phyloP scores from a whole-genome alignment of 53 echinoderm and acorn worm species.

The Paelopatides confundens region DNA sequence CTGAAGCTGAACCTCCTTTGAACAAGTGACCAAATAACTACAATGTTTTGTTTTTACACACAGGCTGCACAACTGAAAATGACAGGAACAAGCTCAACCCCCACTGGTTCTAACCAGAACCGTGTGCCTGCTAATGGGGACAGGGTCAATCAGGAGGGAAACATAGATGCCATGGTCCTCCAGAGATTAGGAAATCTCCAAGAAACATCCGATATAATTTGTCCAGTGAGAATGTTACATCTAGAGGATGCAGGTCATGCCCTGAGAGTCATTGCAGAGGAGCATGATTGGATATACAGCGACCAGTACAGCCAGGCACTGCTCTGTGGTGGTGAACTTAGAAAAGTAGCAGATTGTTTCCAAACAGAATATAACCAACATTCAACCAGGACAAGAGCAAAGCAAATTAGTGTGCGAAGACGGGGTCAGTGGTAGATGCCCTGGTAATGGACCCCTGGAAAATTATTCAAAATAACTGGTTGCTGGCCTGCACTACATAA shows the following conservation, averaged over 20 bases:
- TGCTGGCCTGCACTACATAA: no score
- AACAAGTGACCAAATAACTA: no score
- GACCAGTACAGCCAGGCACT: not conserved
- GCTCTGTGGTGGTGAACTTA: conserved; percentile 20
- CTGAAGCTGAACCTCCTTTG: no score
- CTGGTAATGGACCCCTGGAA: no score
- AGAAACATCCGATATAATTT: not conserved
- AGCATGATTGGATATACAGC: conserved; percentile 9
- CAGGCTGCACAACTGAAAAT: not conserved
- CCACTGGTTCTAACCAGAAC: no score
- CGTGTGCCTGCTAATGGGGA: conserved; percentile 20
- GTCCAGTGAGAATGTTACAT: not conserved
- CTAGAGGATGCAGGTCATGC: not conserved
- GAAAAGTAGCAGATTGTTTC: conserved; percentile 16
- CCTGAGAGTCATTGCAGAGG: not conserved
- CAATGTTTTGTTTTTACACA: not conserved
- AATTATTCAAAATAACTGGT: no score
- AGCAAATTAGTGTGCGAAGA: not conserved
- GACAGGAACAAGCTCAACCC: not conserved
- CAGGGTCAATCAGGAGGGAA: not conserved
- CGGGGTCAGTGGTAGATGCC: not conserved
- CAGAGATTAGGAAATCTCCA: not conserved
- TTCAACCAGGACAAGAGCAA: not conserved
- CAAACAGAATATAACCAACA: not conserved
- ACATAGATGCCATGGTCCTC: not conserved